Base-by-base conservation (phyloP, 2,113 vertebrate genomes). In the Petaurus breviceps region DNA sequence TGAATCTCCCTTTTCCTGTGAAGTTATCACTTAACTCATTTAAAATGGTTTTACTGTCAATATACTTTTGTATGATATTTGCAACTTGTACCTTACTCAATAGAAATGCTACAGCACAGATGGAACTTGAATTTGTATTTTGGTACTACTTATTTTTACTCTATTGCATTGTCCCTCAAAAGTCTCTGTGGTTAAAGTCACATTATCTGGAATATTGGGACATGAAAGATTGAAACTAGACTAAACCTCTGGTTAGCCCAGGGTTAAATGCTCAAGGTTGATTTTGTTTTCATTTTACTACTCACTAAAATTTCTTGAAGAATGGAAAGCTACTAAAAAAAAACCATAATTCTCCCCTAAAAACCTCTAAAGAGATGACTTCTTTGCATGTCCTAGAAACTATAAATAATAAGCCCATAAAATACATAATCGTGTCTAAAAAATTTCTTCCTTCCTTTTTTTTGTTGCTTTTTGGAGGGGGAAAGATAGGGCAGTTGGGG, bases 1-100 rank as follows among this genome's bases (percentile, higher is more conserved):
- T 97, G 96, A 96, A 94, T 97, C 96, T 97, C 92, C 97, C 92
- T 98, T 84, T 97, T 97, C 93, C 97, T 94, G 96, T 91, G 94
- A 97, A 98, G 96, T 94, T 93, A 97, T 97, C 95, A 95, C 94
- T 95, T 93, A 95, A 94, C 77, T 96, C 55, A 97, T 97, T 97
- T 95, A 90, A 92, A 97, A 90, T 25, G 95, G 89, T 94, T 97
- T 96, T 8, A 52, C 24, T 51, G 50, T 96, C 95, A 97, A 93
- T 93, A 95, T 89, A 61, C 77, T 90, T 97, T 96, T 96, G 90
- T 94, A 93, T 26, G 47, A 93, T 95, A 96, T 51, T 97, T 46
- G 91, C 95, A 93, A 95, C 55, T 96, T 94, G 95, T 93, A 91
- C 49, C 91, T 57, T 89, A 94, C 89, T 84, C 19, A 3, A 6